Evolutionary conservation across 2,797 vertebrate species (phyloP), one percentile per base, ranked within the genome.

Genomic region (Scolopax rusticola): DNA sequence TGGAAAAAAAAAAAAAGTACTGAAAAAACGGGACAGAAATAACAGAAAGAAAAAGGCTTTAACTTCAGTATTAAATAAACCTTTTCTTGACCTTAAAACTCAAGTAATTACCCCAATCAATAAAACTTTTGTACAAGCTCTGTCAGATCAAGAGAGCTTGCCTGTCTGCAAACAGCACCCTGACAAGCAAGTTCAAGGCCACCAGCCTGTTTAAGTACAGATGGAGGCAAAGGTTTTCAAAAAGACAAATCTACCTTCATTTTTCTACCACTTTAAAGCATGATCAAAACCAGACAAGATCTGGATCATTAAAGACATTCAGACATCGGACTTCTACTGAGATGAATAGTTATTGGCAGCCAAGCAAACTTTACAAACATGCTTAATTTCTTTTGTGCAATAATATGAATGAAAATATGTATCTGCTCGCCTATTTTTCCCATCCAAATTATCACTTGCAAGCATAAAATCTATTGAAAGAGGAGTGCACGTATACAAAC

Each of bases 1-100:
- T 74, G 65, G 51, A 85, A 79, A 54, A 33, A 95, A 85, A 69
- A 56, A 51, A 1, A 11, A 45, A 19, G 53, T 95, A 84, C 54
- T 41, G 56, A 73, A 84, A 92, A 93, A 95, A 92, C 19, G n/a
- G 13, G 43, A 51, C 33, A 70, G 84, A 95, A 95, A 95, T 78
- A 93, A 61, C 41, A 77, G 25, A 78, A 83, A 89, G 84, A 96
- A 90, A 67, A 54, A 40, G 70, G 41, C 70, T 83, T 80, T 71
- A 92, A 94, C 25, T 95, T 93, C 51, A 56, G 63, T 83, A 95
- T 92, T 87, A 97, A 92, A 76, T 93, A 96, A 97, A 93, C 82
- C 57, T 75, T 85, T 89, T 85, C 71, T 93, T 94, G 79, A 97
- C 77, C 92, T 51, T 80, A 89, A 97, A 97, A 85, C 91, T 65